Base-by-base conservation (phyloP, 2,113 vertebrate species). In the Colius striatus region DNA sequence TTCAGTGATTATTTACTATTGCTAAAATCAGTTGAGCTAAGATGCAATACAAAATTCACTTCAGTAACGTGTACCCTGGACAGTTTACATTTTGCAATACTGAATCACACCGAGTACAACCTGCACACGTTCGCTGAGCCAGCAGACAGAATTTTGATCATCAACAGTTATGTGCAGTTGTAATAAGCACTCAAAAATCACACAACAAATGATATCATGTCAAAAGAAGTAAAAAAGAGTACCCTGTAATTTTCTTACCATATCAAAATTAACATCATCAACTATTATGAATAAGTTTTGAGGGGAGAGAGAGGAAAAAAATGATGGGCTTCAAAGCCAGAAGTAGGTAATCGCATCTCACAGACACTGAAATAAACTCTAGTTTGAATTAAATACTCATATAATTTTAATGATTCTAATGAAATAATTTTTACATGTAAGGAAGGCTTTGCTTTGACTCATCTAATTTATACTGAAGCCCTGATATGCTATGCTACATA, bases 1-100 rank as follows among this genome's bases (percentile, higher is more conserved):
- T 93, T 94, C 94, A 92, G 71, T 96, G 96, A 72, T 81, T 92
- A 96, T 87, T 87, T n/a, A 89, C 90, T 94, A 36, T 87, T 85
- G 90, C 85, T 84, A 73, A 55, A 92, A 94, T 82, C 76, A 84
- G 94, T 92, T 74, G 81, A 91, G 89, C 93, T 71, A 20, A 81
- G 75, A 91, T 20, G 85, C 86, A 66, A 45, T 20, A 79, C 76
- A 25, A 95, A 87, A 91, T 38, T 86, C 73, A n/a, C 75, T 61
- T 88, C 80, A 79, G 76, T 90, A 73, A 67, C 3, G 27, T 34
- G 79, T 30, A 22, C 79, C 71, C 85, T 32, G 68, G 90, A 80
- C 53, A 72, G 72, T 79, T 78, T 25, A 34, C 47, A 36, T n/a
- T 92, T 51, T 80, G 79, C 80, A 60, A 7, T 32, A 51, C 71